These are phyloP conservation scores for Cenopis cana DNA, from an alignment of 2,888 invertebrate species.

Conservation along the genomic window DNA sequence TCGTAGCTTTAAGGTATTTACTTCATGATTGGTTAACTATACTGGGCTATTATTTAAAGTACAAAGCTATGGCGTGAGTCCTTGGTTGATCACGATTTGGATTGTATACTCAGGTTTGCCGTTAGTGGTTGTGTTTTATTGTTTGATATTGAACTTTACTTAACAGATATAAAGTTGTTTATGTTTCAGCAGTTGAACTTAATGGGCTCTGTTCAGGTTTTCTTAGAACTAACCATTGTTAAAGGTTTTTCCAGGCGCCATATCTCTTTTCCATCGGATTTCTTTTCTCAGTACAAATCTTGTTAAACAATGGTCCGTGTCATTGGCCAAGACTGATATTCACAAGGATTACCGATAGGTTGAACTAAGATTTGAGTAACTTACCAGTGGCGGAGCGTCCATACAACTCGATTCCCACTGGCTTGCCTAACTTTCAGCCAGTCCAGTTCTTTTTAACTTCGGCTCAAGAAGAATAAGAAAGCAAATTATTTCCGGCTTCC, in stretches of 20 bases:
- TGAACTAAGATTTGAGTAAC: too few species aligned
- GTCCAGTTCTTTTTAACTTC: too few species aligned
- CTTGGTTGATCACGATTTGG: conserved; percentile 22
- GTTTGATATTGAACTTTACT: neutral
- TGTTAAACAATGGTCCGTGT: conserved; percentile 22
- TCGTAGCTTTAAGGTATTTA: neutral
- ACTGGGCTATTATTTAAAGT: conserved; percentile 29
- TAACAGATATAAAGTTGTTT: neutral
- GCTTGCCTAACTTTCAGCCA: too few species aligned
- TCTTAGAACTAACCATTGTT: conserved; percentile 27
- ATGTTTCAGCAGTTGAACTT: neutral
- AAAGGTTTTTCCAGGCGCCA: conserved; percentile 26
- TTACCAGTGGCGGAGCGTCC: too few species aligned
- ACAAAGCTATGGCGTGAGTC: conserved; percentile 21
- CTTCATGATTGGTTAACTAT: conserved; percentile 21
- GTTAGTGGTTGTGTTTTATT: neutral
- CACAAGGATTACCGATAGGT: neutral
- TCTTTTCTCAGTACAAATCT: conserved; percentile 23
- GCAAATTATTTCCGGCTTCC: too few species aligned
- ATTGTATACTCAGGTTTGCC: conserved; percentile 14
- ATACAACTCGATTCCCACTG: too few species aligned
- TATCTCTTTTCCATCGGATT: conserved; percentile 27
- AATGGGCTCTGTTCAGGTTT: neutral
- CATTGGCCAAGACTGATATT: neutral
- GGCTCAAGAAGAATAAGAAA: too few species aligned